phyloP scores from a whole-genome alignment of 2,888 invertebrate genomes.

The Sceliomorpha sp. region DNA sequence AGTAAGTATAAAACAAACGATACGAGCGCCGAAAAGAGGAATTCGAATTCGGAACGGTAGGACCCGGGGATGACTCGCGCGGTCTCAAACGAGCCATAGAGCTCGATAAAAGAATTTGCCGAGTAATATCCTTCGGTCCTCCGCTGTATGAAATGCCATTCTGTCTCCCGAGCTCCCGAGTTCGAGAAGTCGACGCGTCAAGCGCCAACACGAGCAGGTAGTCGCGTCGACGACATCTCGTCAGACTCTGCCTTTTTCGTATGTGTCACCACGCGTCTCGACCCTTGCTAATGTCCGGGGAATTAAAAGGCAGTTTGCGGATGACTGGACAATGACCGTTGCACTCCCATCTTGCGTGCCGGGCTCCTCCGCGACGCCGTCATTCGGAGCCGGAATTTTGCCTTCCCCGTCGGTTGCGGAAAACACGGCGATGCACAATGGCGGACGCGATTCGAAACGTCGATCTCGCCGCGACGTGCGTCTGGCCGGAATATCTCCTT shows the following conservation, averaged over 20 bases:
- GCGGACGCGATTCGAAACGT: no score
- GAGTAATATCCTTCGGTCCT: constrained; percentile 74
- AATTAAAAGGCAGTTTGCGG: constrained; percentile 78
- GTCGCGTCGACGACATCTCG: constrained; percentile 65
- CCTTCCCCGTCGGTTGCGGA: no score
- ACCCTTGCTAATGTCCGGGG: constrained; percentile 60
- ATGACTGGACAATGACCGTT: constrained; percentile 70
- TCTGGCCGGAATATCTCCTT: no score
- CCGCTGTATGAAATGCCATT: constrained; percentile 68
- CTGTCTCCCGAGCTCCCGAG: constrained; percentile 51
- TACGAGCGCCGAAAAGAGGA: constrained; percentile 21
- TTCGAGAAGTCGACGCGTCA: constrained; percentile 56
- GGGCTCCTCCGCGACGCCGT: constrained; percentile 46
- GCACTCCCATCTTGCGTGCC: constrained; percentile 62
- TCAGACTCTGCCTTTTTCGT: constrained; percentile 66
- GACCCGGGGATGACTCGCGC: constrained; percentile 50
- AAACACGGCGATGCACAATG: no score
- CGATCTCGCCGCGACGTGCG: no score
- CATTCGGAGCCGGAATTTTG: no score
- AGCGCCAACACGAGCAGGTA: constrained; percentile 69
- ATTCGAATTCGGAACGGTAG: constrained; percentile 45
- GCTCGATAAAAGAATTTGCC: constrained; percentile 73
- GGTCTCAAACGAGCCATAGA: constrained; percentile 44
- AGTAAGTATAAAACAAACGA: constrained; percentile 20
- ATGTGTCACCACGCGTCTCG: constrained; percentile 58